A percentile compares a stretch with the other conserved stretches of the same genome.
Evolutionary conservation across 2,113 vertebrate species (phyloP).

Genomic region (Chaetorhynchus papuensis): DNA sequence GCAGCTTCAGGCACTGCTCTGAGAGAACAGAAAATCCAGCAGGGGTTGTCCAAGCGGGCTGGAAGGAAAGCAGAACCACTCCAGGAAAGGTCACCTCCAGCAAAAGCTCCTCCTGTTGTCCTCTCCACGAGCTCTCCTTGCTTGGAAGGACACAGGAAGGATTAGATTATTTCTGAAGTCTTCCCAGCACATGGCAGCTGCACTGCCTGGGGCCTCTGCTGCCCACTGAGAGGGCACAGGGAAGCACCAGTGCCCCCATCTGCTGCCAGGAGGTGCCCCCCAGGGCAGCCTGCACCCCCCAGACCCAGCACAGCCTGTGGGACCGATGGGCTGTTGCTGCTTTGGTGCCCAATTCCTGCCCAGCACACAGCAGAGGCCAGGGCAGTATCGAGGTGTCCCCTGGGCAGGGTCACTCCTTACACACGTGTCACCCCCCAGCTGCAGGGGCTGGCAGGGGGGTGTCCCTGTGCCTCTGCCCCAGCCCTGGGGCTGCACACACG

Average conservation of each 20-base stretch:
- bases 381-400: accelerated
- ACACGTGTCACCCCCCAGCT: not conserved
- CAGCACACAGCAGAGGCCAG: accelerated
- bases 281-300: not conserved
- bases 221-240: not conserved
- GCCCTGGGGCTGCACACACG: not conserved
- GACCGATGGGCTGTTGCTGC: not conserved
- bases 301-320: not conserved
- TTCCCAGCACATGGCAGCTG: not conserved
- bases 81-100: not conserved
- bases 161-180: not conserved
- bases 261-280: not conserved
- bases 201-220: not conserved
- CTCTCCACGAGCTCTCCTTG: not conserved
- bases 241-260: accelerated
- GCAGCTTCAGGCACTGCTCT: not conserved
- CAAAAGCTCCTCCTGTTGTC: not conserved
- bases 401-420: not conserved
- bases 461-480: not conserved
- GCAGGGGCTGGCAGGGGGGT: not conserved
- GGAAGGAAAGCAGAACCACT: not conserved
- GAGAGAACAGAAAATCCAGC: not conserved
- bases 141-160: not conserved
- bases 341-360: not conserved
- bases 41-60: not conserved